A percentile compares a stretch with the other conserved stretches of the same genome.
Conservation (phyloP, 2,797 vertebrate species). For the Hybognathus amarus region DNA sequence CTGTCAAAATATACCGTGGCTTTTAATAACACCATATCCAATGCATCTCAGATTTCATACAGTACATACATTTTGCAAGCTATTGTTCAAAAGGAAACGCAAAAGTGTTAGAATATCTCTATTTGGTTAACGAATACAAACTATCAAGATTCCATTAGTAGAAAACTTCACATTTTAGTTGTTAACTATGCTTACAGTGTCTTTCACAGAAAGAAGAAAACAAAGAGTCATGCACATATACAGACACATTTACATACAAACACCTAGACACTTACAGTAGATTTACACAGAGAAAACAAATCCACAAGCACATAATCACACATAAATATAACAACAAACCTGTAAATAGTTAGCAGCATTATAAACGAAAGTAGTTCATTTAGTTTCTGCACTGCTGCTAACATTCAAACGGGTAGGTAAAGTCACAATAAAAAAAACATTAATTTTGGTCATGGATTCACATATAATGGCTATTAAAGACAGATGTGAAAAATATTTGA, state of each 20-base stretch:
- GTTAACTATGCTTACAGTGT: slow-evolving; percentile 82
- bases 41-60: slow-evolving; percentile 10
- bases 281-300: slow-evolving; percentile 60
- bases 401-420: slow-evolving; percentile 63
- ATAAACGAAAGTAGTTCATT: slow-evolving; percentile 72
- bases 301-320: slow-evolving; percentile 55
- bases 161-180: slow-evolving; percentile 80
- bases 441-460: slow-evolving; percentile 38
- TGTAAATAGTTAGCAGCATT: slow-evolving; percentile 86
- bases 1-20: slow-evolving; percentile 3
- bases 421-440: slow-evolving; percentile 53
- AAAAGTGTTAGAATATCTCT: slow-evolving; percentile 63
- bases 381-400: slow-evolving; percentile 71
- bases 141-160: slow-evolving; percentile 69
- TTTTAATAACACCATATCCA: slow-evolving; percentile 31
- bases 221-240: slow-evolving; percentile 65
- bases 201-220: slow-evolving; percentile 97
- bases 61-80: slow-evolving; percentile 55
- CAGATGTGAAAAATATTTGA: not conserved
- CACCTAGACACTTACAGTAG: slow-evolving; percentile 54
- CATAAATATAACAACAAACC: slow-evolving; percentile 67
- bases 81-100: slow-evolving; percentile 19
- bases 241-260: slow-evolving; percentile 62
- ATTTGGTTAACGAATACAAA: slow-evolving; percentile 71
- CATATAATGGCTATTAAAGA: slow-evolving; percentile 11